Evolutionary conservation across 1,140 invertebrate species (phyloP), one percentile per base, ranked within the genome.

Genomic region (Orchesella cincta): DNA sequence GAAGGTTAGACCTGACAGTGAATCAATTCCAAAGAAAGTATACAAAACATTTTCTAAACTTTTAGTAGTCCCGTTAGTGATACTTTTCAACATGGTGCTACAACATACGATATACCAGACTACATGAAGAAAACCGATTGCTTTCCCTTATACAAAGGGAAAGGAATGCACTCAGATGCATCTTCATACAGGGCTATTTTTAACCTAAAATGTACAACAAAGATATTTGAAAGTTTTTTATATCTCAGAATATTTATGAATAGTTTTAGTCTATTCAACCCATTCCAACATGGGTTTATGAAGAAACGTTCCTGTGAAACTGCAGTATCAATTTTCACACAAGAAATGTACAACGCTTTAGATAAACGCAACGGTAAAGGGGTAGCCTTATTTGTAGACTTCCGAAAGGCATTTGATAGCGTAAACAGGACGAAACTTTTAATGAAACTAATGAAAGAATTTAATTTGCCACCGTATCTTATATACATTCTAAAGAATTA

Each of bases 281-380:
- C 54, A 28, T 8, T 20, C 46, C 75, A 76, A 29, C 67, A 71
- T 72, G 70, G 67, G 0, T 76, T 73, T 62, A 72, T 39, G 18
- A 31, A 0, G 1, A n/a, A 23, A 12, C 36, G 62, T 16, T 34
- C 33, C 0, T 71, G 62, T 71, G 29, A 70, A 51, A 71, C 34
- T 33, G 75, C 75, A 0, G 1, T 52, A 1, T 29, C 33, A 5
- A 12, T 31, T 20, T 76, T 71, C 2, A 52, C 39, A 5, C 35
- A 70, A 26, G 28, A 36, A 51, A 23, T 76, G 20, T 54, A 71
- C 26, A 31, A 20, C 29, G 26, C 3, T 1, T 18, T 71, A 1
- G 26, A 52, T 51, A 76, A 54, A 51, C 16, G 36, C 1, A 76
- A 34, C n/a, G 26, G 18, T 16, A 39, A 31, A 46, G 26, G 20